Base-by-base conservation (phyloP, 2,797 vertebrate genomes). In the Leptodactylus fallax region DNA sequence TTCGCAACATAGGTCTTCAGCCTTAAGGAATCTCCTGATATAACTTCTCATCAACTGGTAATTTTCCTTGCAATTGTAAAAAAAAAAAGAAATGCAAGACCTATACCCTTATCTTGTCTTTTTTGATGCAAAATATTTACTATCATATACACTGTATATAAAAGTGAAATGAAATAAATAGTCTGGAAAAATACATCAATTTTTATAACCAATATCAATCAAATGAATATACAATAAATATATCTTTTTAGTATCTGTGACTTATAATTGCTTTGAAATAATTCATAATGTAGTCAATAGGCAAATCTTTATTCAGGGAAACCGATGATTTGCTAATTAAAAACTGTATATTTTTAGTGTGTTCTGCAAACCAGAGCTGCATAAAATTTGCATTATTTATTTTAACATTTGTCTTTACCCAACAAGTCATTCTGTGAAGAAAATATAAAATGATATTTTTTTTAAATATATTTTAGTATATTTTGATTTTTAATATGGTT, bases 241-340 rank as follows among this genome's bases (percentile, higher is more conserved):
- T 25, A 25, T 25, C 7, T 25, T 25, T 65, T 36, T 36, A 36
- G 36, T 36, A 4, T 36, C 36, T 36, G 19, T 65, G 63, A 25
- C 11, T 65, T 23, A 8, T n/a, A n/a, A 10, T 63, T 56, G 16
- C 23, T 13, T 23, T 0, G 25, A 65, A 65, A 65, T 65, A 3
- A 25, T 13, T 65, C n/a, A 10, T 65, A 65, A 65, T 65, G 9
- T 65, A 65, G n/a, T 11, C 61, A 65, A 65, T 9, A 25, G 17
- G n/a, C n/a, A 65, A 23, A 65, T 65, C 61, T 65, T 65, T 65
- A 23, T 81, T 81, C 19, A 81, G 14, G 60, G 58, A 81, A 81
- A 27, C 27, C 27, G 61, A 81, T 81, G 21, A 81, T 63, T 81
- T 45, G 60, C 61, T 63, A 65, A 81, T 81, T 63, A 49, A 36